These are phyloP conservation scores for Umimayanthus chanpuru DNA, from an alignment of 92 coral and sea anemone species.

Conservation along the genomic window DNA sequence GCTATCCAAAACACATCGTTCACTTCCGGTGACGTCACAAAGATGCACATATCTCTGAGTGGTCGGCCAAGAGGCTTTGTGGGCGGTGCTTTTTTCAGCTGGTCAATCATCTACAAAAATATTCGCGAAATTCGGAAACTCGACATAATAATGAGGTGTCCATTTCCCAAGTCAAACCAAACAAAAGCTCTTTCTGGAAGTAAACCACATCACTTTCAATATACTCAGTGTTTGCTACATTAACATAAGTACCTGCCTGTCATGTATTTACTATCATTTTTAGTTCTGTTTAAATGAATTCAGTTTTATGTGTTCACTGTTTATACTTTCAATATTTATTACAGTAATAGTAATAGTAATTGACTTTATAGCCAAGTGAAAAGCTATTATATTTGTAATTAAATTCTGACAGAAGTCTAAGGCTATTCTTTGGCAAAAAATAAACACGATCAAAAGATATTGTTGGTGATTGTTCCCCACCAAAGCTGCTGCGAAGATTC, in stretches of 20 bases:
- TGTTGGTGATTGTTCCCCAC: background rate
- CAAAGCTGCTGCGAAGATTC: background rate
- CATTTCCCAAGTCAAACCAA: background rate
- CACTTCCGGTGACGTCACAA: constrained; percentile 63
- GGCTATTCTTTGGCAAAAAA: no score
- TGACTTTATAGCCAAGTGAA: no score
- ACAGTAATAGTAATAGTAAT: no score
- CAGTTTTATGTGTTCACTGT: background rate
- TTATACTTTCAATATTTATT: no score
- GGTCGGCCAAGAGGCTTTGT: background rate
- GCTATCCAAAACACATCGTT: constrained; percentile 50
- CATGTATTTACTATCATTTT: no score
- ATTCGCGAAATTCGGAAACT: background rate
- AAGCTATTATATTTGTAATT: no score
- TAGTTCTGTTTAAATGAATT: background rate
- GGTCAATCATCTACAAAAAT: constrained; percentile 12
- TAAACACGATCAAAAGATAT: no score
- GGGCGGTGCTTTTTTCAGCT: constrained; percentile 27
- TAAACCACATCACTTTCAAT: background rate
- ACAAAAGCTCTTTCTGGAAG: background rate
- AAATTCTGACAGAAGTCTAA: no score
- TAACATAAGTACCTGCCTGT: background rate
- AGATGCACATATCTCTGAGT: constrained; percentile 29
- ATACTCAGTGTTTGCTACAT: background rate
- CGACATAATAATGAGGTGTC: background rate